Evolutionary conservation across 1,140 invertebrate species (phyloP).

Genomic region (Pseudomyrmex cubaensis): DNA sequence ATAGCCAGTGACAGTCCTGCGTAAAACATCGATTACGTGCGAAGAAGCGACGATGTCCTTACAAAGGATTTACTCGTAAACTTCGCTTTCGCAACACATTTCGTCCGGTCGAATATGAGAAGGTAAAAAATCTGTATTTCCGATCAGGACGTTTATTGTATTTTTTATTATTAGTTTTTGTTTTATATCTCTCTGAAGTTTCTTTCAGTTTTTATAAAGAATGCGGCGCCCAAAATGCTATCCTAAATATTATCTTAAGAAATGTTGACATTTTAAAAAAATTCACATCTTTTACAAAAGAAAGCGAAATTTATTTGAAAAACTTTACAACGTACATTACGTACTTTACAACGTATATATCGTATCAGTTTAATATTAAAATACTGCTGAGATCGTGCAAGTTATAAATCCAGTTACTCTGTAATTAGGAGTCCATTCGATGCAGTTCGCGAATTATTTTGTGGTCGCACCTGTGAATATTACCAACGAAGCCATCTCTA

Average conservation of each 20-base stretch:
- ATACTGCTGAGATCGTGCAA: not conserved
- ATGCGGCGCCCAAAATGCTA: too few relatives aligned
- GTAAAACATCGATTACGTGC: not conserved
- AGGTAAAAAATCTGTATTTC: conserved; percentile 3
- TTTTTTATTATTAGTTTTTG: not conserved
- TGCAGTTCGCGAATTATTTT: conserved; percentile 18
- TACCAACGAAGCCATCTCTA: not conserved
- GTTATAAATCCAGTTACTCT: not conserved
- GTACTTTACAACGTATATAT: too few relatives aligned
- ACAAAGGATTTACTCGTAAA: not conserved
- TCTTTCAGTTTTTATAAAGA: too few relatives aligned
- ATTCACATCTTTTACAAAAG: too few relatives aligned
- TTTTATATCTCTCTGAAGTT: too few relatives aligned
- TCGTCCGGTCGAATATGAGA: not conserved
- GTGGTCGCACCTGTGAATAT: not conserved
- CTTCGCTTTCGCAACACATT: not conserved
- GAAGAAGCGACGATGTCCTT: not conserved
- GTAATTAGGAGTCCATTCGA: conserved; percentile 7
- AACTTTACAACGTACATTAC: not conserved
- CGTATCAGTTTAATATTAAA: not conserved
- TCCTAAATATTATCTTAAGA: too few relatives aligned
- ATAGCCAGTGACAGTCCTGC: not conserved
- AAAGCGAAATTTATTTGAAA: too few relatives aligned
- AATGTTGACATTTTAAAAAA: too few relatives aligned
- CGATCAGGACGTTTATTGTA: too few relatives aligned